Base-by-base conservation (phyloP, 2,797 vertebrate genomes). In the Malurus leucopterus region DNA sequence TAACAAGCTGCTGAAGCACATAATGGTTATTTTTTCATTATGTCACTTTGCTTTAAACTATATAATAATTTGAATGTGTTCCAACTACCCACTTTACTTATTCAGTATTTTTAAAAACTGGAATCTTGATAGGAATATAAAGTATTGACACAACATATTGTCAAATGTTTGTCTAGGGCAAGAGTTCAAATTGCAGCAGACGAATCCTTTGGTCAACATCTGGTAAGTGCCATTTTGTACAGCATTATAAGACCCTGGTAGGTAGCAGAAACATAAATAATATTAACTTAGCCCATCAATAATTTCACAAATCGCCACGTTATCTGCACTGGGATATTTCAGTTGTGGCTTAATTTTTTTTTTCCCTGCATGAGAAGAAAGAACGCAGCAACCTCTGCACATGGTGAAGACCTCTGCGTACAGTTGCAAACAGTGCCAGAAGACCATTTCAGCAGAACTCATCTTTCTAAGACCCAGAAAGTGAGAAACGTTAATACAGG, bases 201-300 rank as follows among this genome's bases (percentile, higher is more conserved):
- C 3, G 32, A 74, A 68, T 40, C 20, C 62, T 73, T 58, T 29
- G 32, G 57, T 30, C 51, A 80, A 26, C 29, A 74, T 23, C 21
- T 1, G 2, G 24, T 29, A 51, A 62, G 55, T 18, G 29, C 29
- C n/a, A 43, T 41, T 82, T 61, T 54, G 19, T 54, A 62, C 7
- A 51, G 29, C 0, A 4, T n/a, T 82, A 38, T 0, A 0, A 76
- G 34, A 76, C 38, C 59, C 38, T 61, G 62, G 16, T 11, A 82
- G n/a, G 36, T 26, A 72, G 40, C 17, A 57, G 27, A 47, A 75
- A 62, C 32, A 64, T 32, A 21, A 68, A 69, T 84, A 68, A 49
- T 40, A 55, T 23, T 77, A 71, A 62, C 6, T 2, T 15, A 49
- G 47, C 11, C 14, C 59, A 72, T 44, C 34, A 59, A 32, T 22